Conservation (phyloP, 2,113 vertebrate genomes). For the Pangasianodon hypophthalmus region DNA sequence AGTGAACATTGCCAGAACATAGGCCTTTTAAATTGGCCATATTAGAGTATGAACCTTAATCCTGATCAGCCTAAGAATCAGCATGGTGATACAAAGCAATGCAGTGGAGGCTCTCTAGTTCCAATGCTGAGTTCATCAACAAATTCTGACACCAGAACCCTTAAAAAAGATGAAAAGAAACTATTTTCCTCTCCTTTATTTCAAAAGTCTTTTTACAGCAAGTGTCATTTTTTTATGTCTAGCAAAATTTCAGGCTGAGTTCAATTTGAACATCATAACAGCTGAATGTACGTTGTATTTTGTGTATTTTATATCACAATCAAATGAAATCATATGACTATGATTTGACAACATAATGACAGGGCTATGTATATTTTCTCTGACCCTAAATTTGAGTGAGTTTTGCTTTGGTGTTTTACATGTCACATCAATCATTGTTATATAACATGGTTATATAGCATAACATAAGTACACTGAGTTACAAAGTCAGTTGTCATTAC, state of each 20-base stretch:
- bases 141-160: not conserved
- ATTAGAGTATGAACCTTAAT: constrained; percentile 25
- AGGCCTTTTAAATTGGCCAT: constrained; percentile 8
- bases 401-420: not conserved
- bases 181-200: not conserved
- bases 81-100: not conserved
- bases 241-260: not conserved
- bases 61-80: constrained; percentile 22
- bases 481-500: not conserved
- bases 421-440: constrained; percentile 2
- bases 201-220: not conserved
- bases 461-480: not conserved
- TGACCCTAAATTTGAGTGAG: not conserved
- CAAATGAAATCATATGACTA: not conserved
- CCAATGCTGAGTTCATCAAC: not conserved
- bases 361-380: not conserved
- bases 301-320: not conserved
- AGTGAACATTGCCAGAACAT: constrained; percentile 8
- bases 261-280: not conserved
- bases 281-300: not conserved
- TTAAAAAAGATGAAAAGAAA: not conserved
- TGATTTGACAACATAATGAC: not conserved
- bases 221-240: not conserved
- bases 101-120: not conserved
- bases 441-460: not conserved